Conservation (phyloP, 1,140 invertebrate genomes). For the Amphibalanus amphitrite region DNA sequence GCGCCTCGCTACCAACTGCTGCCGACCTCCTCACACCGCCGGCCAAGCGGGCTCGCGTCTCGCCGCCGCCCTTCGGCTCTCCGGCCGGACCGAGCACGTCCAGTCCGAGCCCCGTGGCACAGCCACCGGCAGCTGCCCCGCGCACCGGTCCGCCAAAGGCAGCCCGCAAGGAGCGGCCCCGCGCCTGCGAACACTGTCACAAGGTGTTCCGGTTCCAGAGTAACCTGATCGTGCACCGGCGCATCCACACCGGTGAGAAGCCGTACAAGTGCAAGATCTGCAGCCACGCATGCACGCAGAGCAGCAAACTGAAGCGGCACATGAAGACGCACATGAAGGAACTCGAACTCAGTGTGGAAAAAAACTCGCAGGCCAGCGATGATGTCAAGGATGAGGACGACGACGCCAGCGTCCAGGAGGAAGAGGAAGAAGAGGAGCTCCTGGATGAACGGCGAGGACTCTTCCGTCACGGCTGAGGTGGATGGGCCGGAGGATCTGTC, state of each 20-base stretch:
- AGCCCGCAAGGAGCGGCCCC: conserved; percentile 23
- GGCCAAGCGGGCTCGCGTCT: conserved; percentile 15
- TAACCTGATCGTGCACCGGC: conserved; percentile 77
- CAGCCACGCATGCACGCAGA: conserved; percentile 19
- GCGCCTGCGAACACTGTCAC: conserved; percentile 55
- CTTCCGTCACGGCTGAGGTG: conserved; percentile 19
- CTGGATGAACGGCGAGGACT: conserved; percentile 28
- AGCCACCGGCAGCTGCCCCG: conserved; percentile 20
- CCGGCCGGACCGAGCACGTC: conserved; percentile 17
- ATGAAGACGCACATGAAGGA: conserved; percentile 44
- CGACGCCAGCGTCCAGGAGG: conserved; percentile 20
- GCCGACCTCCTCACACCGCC: conserved; percentile 34
- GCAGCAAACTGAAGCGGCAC: conserved; percentile 36
- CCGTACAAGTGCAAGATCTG: conserved; percentile 42
- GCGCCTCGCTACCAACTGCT: conserved; percentile 70
- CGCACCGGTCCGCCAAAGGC: conserved; percentile 14
- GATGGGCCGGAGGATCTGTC: conserved; percentile 25
- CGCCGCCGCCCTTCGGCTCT: conserved; percentile 18
- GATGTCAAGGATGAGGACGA: conserved; percentile 21
- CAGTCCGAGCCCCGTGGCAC: conserved; percentile 11
- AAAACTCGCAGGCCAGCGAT: conserved; percentile 11
- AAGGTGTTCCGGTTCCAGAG: conserved; percentile 86
- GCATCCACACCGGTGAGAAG: conserved; percentile 49
- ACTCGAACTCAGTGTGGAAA: background rate
- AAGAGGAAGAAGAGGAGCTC: conserved; percentile 18